Conservation (phyloP, 2,113 vertebrate genomes). For the Zeus faber region DNA sequence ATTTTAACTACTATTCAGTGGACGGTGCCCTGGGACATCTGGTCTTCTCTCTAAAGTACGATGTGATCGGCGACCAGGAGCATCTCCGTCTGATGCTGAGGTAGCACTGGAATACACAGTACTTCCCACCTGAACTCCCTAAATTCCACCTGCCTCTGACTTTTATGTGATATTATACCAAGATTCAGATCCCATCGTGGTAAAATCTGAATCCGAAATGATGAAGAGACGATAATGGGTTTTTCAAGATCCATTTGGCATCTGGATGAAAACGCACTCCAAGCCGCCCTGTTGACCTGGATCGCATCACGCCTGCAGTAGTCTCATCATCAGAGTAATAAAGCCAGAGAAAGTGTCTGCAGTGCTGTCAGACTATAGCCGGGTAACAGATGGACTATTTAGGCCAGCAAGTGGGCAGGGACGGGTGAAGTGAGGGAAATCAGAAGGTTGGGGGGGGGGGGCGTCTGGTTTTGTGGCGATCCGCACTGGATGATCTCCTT, state of each 20-base stretch:
- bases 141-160: no score
- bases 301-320: background rate
- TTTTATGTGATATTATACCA: no score
- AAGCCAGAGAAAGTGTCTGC: constrained; percentile 56
- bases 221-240: no score
- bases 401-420: background rate
- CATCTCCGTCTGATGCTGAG: constrained; percentile 92
- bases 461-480: no score
- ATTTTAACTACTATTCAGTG: constrained; percentile 97
- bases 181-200: no score
- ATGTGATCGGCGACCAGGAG: constrained; percentile 92
- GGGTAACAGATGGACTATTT: constrained; percentile 67
- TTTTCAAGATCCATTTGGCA: no score
- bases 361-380: constrained; percentile 34
- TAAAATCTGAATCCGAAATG: no score
- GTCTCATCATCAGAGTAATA: constrained; percentile 29
- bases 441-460: background rate
- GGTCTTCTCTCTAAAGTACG: constrained; percentile 95
- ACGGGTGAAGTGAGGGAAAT: background rate
- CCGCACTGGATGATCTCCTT: no score
- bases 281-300: no score
- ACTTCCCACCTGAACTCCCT: background rate
- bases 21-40: constrained; percentile 89
- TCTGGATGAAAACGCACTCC: no score
- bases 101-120: constrained; percentile 50